Percentiles rank a stretch among this genome's conserved stretches.
Conservation (phyloP, 2,888 invertebrate species). For the Aproaerema taeniolella region DNA sequence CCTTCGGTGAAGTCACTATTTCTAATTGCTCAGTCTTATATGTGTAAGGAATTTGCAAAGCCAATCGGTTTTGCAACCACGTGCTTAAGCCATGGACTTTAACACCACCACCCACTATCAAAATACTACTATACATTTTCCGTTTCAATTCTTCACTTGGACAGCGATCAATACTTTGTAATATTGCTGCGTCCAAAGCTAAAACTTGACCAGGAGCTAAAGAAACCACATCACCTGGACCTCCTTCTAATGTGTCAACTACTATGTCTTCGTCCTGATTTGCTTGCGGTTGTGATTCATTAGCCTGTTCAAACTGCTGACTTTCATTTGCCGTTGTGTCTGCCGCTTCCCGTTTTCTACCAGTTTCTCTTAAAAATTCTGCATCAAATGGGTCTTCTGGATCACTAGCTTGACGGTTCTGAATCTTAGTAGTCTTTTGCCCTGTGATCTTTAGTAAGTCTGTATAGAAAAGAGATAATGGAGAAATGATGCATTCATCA, state of each 20-base stretch:
- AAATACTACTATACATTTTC: slow-evolving; percentile 95
- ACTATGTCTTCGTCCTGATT: slow-evolving; percentile 84
- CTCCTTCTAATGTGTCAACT: slow-evolving; percentile 79
- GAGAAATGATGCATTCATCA: slow-evolving; percentile 95
- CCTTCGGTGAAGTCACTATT: slow-evolving; percentile 93
- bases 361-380: slow-evolving; percentile 92
- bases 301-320: slow-evolving; percentile 68
- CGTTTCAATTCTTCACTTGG: slow-evolving; percentile 92
- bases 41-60: slow-evolving; percentile 88
- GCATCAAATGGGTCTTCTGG: slow-evolving; percentile 97
- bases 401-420: slow-evolving; percentile 84
- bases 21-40: slow-evolving; percentile 90
- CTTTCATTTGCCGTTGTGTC: slow-evolving; percentile 58
- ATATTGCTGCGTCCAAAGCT: slow-evolving; percentile 92
- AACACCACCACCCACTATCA: slow-evolving; percentile 94
- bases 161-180: slow-evolving; percentile 94
- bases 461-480: slow-evolving; percentile 91
- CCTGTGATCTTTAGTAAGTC: slow-evolving; percentile 93
- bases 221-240: slow-evolving; percentile 80
- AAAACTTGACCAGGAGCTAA: slow-evolving; percentile 88
- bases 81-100: slow-evolving; percentile 89
- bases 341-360: slow-evolving; percentile 74
- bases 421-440: slow-evolving; percentile 83
- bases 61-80: slow-evolving; percentile 93
- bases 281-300: slow-evolving; percentile 63